A percentile compares a stretch with the other conserved stretches of the same genome.
Evolutionary conservation across 2,797 vertebrate species (phyloP).

Genomic region (Silurus lanzhouensis): DNA sequence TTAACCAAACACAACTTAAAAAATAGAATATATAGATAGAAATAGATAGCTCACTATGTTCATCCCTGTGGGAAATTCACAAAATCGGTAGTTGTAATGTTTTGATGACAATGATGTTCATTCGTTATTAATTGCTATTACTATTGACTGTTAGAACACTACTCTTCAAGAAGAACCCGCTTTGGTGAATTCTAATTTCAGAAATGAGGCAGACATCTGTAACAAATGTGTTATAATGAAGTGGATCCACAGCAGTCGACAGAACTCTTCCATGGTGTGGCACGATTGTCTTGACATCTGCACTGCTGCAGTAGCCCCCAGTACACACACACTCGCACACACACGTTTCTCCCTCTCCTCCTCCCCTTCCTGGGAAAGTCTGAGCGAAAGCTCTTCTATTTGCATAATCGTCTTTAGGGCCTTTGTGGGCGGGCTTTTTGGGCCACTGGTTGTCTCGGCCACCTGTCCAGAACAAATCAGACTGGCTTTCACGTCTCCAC

Average conservation of each 20-base stretch:
- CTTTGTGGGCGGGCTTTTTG: conserved; percentile 76
- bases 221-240: not conserved
- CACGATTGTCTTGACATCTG: not conserved
- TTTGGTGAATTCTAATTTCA: not conserved
- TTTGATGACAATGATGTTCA: not conserved
- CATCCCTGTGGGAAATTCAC: too few relatives aligned
- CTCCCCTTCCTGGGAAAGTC: conserved; percentile 82
- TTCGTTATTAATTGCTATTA: not conserved
- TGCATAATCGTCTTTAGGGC: conserved; percentile 79
- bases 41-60: too few relatives aligned
- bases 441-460: conserved; percentile 65
- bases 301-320: conserved; percentile 3
- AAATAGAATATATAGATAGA: too few relatives aligned
- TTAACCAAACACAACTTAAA: not conserved
- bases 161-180: not conserved
- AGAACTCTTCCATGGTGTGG: not conserved
- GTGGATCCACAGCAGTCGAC: not conserved
- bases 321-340: not conserved
- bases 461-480: conserved; percentile 85
- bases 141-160: not conserved
- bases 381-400: conserved; percentile 72
- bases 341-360: conserved; percentile 55
- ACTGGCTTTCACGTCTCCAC: conserved; percentile 33
- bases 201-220: not conserved
- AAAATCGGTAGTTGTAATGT: not conserved